Evolutionary conservation across 1,140 invertebrate genomes (phyloP).

Genomic region (Liolophura sinensis): DNA sequence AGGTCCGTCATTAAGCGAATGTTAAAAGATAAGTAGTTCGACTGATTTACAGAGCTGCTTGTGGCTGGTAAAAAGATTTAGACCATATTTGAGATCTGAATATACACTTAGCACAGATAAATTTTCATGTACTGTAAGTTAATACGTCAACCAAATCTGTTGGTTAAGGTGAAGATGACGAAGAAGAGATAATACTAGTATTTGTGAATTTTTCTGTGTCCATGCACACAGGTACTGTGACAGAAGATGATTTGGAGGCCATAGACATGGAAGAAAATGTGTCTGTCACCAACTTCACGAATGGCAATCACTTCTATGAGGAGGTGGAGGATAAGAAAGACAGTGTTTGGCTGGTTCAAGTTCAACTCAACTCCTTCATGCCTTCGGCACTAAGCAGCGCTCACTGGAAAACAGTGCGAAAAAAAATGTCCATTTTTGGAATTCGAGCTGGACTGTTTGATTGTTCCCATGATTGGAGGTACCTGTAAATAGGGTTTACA

Average conservation of each 20-base stretch:
- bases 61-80: too few relatives aligned
- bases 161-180: not conserved
- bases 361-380: constrained; percentile 26
- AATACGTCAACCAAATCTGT: not conserved
- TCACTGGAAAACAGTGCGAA: constrained; percentile 57
- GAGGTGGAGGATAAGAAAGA: constrained; percentile 66
- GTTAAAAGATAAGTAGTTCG: too few relatives aligned
- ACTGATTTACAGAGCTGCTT: too few relatives aligned
- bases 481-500: too few relatives aligned
- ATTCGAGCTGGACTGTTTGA: constrained; percentile 62
- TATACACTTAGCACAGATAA: too few relatives aligned
- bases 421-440: constrained; percentile 60
- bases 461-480: constrained; percentile 59
- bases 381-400: constrained; percentile 22
- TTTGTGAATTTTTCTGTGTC: not conserved
- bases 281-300: constrained; percentile 59
- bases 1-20: too few relatives aligned
- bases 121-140: too few relatives aligned
- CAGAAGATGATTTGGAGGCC: constrained; percentile 42
- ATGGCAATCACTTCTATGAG: constrained; percentile 62
- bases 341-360: constrained; percentile 64
- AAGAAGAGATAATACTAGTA: not conserved
- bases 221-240: constrained; percentile 49
- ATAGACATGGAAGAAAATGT: constrained; percentile 22
- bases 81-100: too few relatives aligned